These are phyloP conservation scores for Zapornia atra DNA, from an alignment of 2,113 vertebrate species.

Conservation along the genomic window DNA sequence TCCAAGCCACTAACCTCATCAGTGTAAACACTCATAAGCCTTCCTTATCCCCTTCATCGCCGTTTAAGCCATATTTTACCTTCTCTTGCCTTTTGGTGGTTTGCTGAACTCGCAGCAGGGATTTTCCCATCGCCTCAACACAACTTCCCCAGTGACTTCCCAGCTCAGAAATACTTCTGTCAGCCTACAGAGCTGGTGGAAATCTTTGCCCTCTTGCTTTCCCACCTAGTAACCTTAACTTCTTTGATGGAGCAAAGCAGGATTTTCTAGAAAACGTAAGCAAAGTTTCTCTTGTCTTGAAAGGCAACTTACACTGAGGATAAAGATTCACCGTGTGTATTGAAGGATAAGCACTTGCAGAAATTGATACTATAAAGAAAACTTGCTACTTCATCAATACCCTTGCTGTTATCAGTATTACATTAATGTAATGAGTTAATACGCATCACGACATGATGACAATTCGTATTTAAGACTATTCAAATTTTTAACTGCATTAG, in stretches of 20 bases:
- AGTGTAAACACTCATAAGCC: constrained; percentile 47
- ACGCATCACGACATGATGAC: background rate
- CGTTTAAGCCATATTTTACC: constrained; percentile 33
- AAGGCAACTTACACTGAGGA: background rate
- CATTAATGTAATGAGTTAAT: background rate
- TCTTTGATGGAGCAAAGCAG: background rate
- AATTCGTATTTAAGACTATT: background rate
- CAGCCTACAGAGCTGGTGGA: background rate
- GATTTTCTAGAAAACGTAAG: background rate
- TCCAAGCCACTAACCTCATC: constrained; percentile 62
- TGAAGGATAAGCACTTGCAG: background rate
- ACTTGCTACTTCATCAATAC: background rate
- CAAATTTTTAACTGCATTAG: background rate
- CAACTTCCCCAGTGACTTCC: background rate
- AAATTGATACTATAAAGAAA: background rate
- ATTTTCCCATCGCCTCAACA: background rate
- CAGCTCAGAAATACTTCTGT: background rate
- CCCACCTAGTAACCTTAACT: background rate
- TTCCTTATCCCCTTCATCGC: constrained; percentile 47
- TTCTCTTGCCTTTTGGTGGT: background rate
- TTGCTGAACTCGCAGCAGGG: background rate
- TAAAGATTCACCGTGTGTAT: background rate
- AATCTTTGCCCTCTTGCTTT: background rate
- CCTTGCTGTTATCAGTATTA: background rate
- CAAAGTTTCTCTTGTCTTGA: background rate